A percentile compares a stretch with the other conserved stretches of the same genome.
Evolutionary conservation across 2,113 vertebrate species (phyloP).

Genomic region (Candoia aspera): DNA sequence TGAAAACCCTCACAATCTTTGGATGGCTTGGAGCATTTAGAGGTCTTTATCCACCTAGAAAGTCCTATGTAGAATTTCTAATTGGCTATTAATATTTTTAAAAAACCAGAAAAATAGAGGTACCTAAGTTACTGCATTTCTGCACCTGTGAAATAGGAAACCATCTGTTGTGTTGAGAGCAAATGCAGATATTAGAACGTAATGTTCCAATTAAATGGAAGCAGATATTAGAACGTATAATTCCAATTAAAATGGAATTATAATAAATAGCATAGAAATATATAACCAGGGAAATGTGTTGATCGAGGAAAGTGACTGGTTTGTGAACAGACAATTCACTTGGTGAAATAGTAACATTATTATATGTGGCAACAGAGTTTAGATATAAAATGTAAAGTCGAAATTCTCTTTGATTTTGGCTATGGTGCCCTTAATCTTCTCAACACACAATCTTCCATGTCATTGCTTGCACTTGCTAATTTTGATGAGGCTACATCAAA

Average conservation of each 20-base stretch:
- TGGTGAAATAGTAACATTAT: not conserved
- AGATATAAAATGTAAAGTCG: not conserved
- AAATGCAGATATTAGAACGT: not conserved
- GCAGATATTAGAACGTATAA: not conserved
- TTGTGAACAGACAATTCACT: not conserved
- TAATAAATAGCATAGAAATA: constrained; percentile 7
- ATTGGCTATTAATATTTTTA: not conserved
- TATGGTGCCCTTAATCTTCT: not conserved
- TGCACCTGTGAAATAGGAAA: constrained; percentile 9
- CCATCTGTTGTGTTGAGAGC: constrained; percentile 31
- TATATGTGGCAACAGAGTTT: not conserved
- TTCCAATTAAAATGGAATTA: not conserved
- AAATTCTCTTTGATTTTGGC: not conserved
- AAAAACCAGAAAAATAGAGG: not conserved
- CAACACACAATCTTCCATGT: not conserved
- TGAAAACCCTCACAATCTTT: not conserved
- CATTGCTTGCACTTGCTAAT: not conserved
- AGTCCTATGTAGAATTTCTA: not conserved
- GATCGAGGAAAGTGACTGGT: fast-evolving
- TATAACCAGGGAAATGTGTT: not conserved
- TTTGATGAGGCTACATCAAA: not conserved
- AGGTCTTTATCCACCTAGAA: not conserved
- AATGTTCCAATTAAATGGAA: no score
- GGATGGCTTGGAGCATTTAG: not conserved
- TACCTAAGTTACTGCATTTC: constrained; percentile 53